These are phyloP conservation scores for Aix galericulata DNA, from an alignment of 2,113 vertebrate genomes.

Conservation along the genomic window DNA sequence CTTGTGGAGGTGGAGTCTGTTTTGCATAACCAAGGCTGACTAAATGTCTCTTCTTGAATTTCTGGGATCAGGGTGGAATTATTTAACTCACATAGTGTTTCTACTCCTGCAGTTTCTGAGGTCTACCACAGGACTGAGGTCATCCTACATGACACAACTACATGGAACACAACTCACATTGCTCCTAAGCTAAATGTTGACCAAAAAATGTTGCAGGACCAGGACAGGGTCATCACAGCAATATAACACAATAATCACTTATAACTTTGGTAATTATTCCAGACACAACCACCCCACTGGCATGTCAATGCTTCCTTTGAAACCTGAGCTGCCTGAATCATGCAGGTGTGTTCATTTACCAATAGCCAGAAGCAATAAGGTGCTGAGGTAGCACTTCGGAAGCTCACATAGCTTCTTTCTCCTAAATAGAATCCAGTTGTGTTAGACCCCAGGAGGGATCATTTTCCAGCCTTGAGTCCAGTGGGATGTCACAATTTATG, in stretches of 20 bases:
- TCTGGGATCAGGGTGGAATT: neutral
- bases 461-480: neutral
- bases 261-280: neutral
- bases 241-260: neutral
- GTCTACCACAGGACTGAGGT: neutral
- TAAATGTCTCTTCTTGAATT: neutral
- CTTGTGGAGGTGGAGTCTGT: neutral
- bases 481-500: neutral
- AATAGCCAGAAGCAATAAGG: neutral
- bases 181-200: neutral
- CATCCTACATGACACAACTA: neutral
- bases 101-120: neutral
- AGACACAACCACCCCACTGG: neutral
- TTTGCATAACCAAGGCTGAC: neutral
- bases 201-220: neutral
- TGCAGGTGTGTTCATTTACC: neutral
- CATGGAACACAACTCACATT: neutral
- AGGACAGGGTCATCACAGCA: neutral
- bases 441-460: neutral
- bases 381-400: neutral
- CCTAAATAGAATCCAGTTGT: accelerated
- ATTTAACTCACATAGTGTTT: neutral
- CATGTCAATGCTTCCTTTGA: neutral
- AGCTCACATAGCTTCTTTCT: neutral
- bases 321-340: neutral